These are phyloP conservation scores for Drosophila pseudoananassae DNA, from an alignment of 1,140 invertebrate genomes.

Conservation along the genomic window DNA sequence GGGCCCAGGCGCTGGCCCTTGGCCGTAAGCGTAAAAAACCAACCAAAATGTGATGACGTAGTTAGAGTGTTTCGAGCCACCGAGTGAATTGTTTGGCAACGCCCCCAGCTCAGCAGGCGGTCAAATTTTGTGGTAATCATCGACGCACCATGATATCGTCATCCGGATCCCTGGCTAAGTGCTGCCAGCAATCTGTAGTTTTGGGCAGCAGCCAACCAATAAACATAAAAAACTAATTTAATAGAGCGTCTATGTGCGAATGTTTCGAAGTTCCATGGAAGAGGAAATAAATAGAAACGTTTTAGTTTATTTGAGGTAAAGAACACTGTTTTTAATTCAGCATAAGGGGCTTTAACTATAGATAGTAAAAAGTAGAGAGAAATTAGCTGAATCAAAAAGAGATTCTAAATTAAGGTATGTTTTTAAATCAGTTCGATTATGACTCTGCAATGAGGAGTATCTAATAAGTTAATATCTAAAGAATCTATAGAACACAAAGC, in stretches of 20 bases:
- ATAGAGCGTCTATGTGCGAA: slow-evolving; percentile 24
- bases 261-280: not conserved
- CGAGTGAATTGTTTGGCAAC: slow-evolving; percentile 75
- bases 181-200: slow-evolving; percentile 51
- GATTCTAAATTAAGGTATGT: not conserved
- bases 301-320: slow-evolving; percentile 14
- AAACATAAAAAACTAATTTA: slow-evolving; percentile 50
- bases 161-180: slow-evolving; percentile 40
- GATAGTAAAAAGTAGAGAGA: not conserved
- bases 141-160: slow-evolving; percentile 35
- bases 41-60: slow-evolving; percentile 73
- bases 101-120: slow-evolving; percentile 68
- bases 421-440: not conserved
- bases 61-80: slow-evolving; percentile 54
- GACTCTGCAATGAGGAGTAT: not conserved
- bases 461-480: not conserved
- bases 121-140: slow-evolving; percentile 67
- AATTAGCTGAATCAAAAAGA: not conserved
- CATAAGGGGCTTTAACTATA: not conserved
- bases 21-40: slow-evolving; percentile 59
- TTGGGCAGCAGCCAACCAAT: slow-evolving; percentile 47
- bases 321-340: not conserved
- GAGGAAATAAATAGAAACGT: slow-evolving; percentile 2
- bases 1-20: slow-evolving; percentile 16
- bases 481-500: slow-evolving; percentile 18